phyloP scores from a whole-genome alignment of 1,140 invertebrate species.

The Aleiodes sp. region DNA sequence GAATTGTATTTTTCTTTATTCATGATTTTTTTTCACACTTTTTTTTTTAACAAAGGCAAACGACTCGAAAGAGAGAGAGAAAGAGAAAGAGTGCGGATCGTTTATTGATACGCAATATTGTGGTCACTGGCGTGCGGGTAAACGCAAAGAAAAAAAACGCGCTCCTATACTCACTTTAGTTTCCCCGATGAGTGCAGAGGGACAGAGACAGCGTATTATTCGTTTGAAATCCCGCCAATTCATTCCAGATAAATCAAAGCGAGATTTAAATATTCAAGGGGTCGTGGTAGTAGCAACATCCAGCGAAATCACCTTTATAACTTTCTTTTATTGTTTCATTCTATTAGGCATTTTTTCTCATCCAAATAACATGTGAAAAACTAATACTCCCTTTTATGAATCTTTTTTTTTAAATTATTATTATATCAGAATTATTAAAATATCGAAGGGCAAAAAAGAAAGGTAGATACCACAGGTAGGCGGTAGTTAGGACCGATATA shows the following conservation, averaged over 20 bases:
- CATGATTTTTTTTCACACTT: neutral
- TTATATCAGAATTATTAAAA: neutral
- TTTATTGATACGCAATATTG: conserved; percentile 29
- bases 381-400: too few relatives aligned
- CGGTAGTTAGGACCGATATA: conserved; percentile 37
- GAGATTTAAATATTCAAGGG: conserved; percentile 26
- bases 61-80: neutral
- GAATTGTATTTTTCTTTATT: conserved; percentile 1
- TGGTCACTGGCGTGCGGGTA: neutral
- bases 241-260: conserved; percentile 20
- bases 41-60: neutral
- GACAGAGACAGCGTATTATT: conserved; percentile 10
- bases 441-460: neutral
- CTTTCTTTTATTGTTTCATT: conserved; percentile 3
- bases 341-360: neutral
- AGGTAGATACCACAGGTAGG: conserved; percentile 48
- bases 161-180: neutral
- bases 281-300: neutral
- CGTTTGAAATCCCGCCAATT: conserved; percentile 32
- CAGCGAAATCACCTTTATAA: neutral
- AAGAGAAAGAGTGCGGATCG: neutral
- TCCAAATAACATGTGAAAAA: too few relatives aligned
- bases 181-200: conserved; percentile 1
- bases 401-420: too few relatives aligned
- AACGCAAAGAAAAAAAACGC: neutral